phyloP scores from a whole-genome alignment of 2,888 invertebrate species.

The Epistrophe eligans region DNA sequence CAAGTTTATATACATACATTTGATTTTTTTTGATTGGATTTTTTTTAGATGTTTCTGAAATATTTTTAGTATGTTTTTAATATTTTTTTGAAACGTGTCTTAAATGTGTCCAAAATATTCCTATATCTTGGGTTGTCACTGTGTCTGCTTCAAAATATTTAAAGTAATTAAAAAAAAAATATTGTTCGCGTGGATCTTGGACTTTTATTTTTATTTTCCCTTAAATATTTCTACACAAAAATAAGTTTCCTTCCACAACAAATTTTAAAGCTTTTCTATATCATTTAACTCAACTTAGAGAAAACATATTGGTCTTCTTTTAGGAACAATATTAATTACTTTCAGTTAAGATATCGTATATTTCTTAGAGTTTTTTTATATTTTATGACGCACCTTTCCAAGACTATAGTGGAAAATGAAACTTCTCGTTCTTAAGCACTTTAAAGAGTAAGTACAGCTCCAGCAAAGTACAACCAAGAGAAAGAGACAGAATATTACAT shows the following conservation, averaged over 20 bases:
- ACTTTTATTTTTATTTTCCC: too few relatives aligned
- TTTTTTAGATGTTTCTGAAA: too few relatives aligned
- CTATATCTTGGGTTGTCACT: too few relatives aligned
- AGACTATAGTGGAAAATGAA: neutral
- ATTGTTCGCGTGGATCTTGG: too few relatives aligned
- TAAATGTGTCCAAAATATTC: too few relatives aligned
- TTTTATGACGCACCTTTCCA: neutral
- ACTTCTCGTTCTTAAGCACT: neutral
- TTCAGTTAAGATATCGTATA: neutral
- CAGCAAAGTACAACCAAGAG: neutral
- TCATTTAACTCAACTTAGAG: neutral
- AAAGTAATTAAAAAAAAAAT: too few relatives aligned
- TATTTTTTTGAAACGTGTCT: too few relatives aligned
- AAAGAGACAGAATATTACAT: neutral
- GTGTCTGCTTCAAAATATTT: too few relatives aligned
- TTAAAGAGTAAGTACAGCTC: neutral
- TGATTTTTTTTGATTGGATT: too few relatives aligned
- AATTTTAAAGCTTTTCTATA: neutral
- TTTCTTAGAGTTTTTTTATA: neutral
- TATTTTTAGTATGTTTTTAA: too few relatives aligned
- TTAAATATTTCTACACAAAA: neutral
- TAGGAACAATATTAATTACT: neutral
- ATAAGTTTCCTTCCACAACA: neutral
- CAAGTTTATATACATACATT: too few relatives aligned
- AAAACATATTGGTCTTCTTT: constrained; percentile 11